phyloP scores from a whole-genome alignment of 2,113 vertebrate genomes.

The Megaleporinus macrocephalus region DNA sequence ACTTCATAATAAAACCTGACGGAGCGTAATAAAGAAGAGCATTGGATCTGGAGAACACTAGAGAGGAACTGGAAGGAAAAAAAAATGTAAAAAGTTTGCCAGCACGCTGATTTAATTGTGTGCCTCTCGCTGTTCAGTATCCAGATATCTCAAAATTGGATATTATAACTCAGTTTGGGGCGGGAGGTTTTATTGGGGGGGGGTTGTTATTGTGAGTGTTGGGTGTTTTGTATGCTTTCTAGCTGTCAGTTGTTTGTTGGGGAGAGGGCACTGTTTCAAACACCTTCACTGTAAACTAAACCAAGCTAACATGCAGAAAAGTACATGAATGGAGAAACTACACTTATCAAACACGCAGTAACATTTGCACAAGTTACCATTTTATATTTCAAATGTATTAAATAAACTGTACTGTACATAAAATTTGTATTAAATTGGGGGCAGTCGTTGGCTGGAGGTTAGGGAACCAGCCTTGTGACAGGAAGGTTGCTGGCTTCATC shows the following conservation, averaged over 20 bases:
- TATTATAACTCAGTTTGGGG: conserved; percentile 66
- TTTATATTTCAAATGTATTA: too few relatives aligned
- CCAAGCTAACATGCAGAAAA: conserved; percentile 55
- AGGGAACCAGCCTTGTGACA: too few relatives aligned
- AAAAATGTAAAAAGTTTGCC: conserved; percentile 54
- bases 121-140: conserved; percentile 60
- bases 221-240: conserved; percentile 62
- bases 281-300: conserved; percentile 62
- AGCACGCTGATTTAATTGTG: conserved; percentile 58
- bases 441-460: too few relatives aligned
- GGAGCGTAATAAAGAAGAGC: conserved; percentile 72
- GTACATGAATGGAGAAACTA: too few relatives aligned
- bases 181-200: conserved; percentile 61
- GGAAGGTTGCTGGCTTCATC: too few relatives aligned
- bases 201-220: conserved; percentile 65
- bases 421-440: too few relatives aligned
- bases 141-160: conserved; percentile 57
- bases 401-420: too few relatives aligned
- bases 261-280: conserved; percentile 61
- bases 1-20: conserved; percentile 75
- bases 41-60: conserved; percentile 66
- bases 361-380: too few relatives aligned
- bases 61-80: conserved; percentile 62
- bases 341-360: too few relatives aligned
- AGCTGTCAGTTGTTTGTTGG: conserved; percentile 69